A percentile compares a stretch with the other conserved stretches of the same genome.
Evolutionary conservation across 1,140 invertebrate genomes (phyloP).

Genomic region (Eulimnadia texana): DNA sequence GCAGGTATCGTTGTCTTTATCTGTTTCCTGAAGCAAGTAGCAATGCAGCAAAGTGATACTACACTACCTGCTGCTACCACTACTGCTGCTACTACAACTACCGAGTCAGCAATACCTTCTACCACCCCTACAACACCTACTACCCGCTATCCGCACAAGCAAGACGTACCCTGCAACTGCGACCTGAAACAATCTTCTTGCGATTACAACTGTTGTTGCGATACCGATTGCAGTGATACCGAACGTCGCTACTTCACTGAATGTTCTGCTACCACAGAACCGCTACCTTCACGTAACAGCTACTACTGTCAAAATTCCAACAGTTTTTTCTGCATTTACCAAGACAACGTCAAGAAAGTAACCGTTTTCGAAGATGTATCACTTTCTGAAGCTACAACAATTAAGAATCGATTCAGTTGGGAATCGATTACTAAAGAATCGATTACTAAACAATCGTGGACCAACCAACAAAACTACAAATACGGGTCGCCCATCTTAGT

Average conservation of each 20-base stretch:
- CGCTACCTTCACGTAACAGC: background rate
- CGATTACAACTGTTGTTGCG: conserved; percentile 63
- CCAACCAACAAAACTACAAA: background rate
- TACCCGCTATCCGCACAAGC: background rate
- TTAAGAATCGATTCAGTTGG: background rate
- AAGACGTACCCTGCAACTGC: conserved; percentile 17
- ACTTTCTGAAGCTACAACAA: background rate
- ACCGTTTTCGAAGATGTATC: background rate
- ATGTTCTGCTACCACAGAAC: background rate
- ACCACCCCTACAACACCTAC: conserved; percentile 18
- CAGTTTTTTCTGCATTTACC: conserved; percentile 42
- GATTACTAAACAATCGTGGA: background rate
- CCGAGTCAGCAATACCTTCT: conserved; percentile 2
- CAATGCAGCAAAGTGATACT: background rate
- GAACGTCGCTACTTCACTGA: conserved; percentile 38
- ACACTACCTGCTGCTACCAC: background rate
- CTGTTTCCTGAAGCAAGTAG: no score
- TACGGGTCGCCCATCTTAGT: conserved; percentile 4
- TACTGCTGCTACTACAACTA: conserved; percentile 15
- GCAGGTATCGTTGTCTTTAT: background rate
- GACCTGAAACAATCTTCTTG: conserved; percentile 31
- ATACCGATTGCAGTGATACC: conserved; percentile 41
- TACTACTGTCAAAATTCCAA: conserved; percentile 24
- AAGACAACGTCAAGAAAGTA: conserved; percentile 36
- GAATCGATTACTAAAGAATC: background rate